Conservation (phyloP, 2,113 vertebrate genomes). For the Bubo bubo region DNA sequence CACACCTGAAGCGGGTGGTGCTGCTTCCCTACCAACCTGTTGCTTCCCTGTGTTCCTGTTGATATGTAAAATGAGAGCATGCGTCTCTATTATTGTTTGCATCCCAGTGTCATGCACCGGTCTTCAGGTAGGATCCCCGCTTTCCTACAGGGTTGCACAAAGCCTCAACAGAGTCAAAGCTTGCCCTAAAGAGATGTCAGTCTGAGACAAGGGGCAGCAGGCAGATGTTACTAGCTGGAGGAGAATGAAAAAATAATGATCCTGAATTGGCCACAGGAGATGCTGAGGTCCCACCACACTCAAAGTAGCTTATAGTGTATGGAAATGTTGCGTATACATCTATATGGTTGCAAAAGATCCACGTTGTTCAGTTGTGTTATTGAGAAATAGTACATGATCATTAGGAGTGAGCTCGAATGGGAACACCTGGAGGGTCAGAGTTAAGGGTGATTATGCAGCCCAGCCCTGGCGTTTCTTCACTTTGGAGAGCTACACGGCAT, state of each 20-base stretch:
- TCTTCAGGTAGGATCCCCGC: background rate
- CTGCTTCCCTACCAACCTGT: background rate
- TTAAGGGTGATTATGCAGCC: conserved; percentile 27
- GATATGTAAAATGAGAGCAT: background rate
- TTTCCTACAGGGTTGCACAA: background rate
- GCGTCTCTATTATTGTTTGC: background rate
- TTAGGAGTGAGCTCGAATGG: background rate
- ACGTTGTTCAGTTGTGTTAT: background rate
- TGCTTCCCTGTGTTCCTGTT: background rate
- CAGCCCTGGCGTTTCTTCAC: conserved; percentile 1
- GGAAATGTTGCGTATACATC: background rate
- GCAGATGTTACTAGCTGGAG: background rate
- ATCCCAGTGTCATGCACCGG: background rate
- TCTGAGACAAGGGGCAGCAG: background rate
- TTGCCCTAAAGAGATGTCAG: background rate
- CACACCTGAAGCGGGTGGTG: background rate
- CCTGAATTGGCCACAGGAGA: background rate
- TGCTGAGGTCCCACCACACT: background rate
- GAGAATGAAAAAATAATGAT: background rate
- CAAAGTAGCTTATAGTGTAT: background rate
- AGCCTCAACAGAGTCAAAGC: background rate
- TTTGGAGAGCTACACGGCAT: background rate
- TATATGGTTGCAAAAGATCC: background rate
- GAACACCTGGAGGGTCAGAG: conserved; percentile 37
- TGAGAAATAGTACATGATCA: background rate